A percentile compares a stretch with the other conserved stretches of the same genome.
phyloP scores from a whole-genome alignment of 2,797 vertebrate genomes.

The Dendrocincla fuliginosa region DNA sequence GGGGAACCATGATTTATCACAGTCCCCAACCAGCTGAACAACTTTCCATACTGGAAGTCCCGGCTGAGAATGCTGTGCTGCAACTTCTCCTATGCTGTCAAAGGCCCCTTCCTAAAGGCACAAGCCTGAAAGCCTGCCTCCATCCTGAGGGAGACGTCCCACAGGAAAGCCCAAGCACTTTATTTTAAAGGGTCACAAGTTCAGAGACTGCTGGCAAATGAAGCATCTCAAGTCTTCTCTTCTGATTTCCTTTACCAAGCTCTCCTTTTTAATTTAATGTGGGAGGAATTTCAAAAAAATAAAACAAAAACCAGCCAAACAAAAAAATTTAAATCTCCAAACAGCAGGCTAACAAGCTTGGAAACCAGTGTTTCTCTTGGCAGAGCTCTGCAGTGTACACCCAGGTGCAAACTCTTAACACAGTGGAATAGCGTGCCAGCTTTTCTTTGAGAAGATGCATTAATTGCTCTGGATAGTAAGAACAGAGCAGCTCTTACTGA shows the following conservation, averaged over 20 bases:
- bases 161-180: conserved; percentile 24
- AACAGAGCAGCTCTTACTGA: neutral
- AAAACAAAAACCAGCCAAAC: neutral
- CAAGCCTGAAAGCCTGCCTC: conserved; percentile 11
- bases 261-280: conserved; percentile 31
- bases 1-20: conserved; percentile 37
- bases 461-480: neutral
- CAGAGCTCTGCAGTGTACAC: neutral
- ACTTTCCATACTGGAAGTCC: conserved; percentile 23
- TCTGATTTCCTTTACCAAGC: conserved; percentile 8
- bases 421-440: neutral
- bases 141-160: neutral
- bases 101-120: conserved; percentile 17
- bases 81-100: conserved; percentile 35
- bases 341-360: conserved; percentile 20
- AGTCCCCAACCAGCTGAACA: conserved; percentile 3
- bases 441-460: conserved; percentile 23
- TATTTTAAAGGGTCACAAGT: conserved; percentile 50
- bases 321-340: neutral
- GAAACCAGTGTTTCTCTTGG: conserved; percentile 42
- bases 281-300: neutral
- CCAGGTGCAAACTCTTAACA: conserved; percentile 41
- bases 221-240: conserved; percentile 33
- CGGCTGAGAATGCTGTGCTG: neutral
- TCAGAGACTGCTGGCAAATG: conserved; percentile 33